Conservation (phyloP, 2,113 vertebrate genomes). For the Ochotona curzoniae region DNA sequence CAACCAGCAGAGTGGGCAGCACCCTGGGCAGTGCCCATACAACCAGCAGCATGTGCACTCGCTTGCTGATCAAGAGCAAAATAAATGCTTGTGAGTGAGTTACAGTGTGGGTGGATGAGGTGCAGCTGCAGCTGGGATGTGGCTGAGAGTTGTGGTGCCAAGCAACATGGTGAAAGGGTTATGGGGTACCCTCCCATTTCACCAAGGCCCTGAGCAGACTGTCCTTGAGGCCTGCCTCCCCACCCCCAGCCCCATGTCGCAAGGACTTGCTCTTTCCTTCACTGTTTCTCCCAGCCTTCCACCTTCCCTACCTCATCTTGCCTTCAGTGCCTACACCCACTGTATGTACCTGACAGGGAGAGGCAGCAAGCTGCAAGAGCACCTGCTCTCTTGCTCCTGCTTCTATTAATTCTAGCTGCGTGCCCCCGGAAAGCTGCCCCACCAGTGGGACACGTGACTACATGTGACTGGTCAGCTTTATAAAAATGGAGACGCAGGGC, state of each 20-base stretch:
- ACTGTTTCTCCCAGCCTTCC: not conserved
- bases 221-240: rapidly evolving
- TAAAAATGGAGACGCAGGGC: not conserved
- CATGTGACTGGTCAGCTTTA: not conserved
- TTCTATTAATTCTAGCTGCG: not conserved
- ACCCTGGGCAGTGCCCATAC: rapidly evolving
- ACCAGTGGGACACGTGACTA: not conserved
- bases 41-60: not conserved
- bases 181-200: not conserved
- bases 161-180: not conserved
- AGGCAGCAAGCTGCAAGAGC: not conserved
- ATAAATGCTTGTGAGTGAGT: conserved; percentile 59
- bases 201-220: not conserved
- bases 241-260: not conserved
- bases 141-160: not conserved
- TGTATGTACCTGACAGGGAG: rapidly evolving
- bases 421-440: not conserved
- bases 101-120: not conserved
- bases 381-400: not conserved
- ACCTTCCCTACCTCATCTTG: not conserved
- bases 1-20: not conserved
- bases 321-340: not conserved
- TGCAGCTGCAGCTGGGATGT: conserved; percentile 49
- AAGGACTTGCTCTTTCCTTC: not conserved
- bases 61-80: conserved; percentile 51